Conservation (phyloP, 2,113 vertebrate species). For the Zeus faber region DNA sequence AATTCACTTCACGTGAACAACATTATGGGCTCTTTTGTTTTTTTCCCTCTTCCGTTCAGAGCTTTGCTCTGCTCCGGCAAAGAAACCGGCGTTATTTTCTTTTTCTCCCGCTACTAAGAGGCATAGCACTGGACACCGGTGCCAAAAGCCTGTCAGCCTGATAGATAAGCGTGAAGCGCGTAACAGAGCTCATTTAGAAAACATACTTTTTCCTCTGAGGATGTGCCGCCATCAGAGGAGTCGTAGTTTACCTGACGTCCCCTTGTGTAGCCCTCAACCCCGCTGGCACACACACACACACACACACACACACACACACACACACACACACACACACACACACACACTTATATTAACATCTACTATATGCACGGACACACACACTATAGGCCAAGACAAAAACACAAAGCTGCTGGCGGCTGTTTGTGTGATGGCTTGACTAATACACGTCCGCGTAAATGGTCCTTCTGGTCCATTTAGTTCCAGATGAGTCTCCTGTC, state of each 20-base stretch:
- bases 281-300: constrained; percentile 7
- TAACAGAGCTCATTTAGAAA: constrained; percentile 55
- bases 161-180: constrained; percentile 59
- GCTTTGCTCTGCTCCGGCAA: too few relatives aligned
- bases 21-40: too few relatives aligned
- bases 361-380: constrained; percentile 12
- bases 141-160: constrained; percentile 44
- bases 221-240: too few relatives aligned
- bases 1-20: too few relatives aligned
- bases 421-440: constrained; percentile 31
- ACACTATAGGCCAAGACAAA: constrained; percentile 23
- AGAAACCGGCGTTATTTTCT: too few relatives aligned
- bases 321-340: constrained; percentile 21
- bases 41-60: too few relatives aligned
- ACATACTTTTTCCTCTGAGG: constrained; percentile 41
- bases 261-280: too few relatives aligned
- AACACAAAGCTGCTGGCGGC: constrained; percentile 23
- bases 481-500: constrained; percentile 26
- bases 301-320: constrained; percentile 12
- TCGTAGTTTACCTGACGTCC: too few relatives aligned
- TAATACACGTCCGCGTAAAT: not conserved
- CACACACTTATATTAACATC: too few relatives aligned
- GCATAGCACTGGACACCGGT: too few relatives aligned
- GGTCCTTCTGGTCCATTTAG: constrained; percentile 7
- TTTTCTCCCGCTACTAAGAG: too few relatives aligned